Conservation (phyloP, 2,113 vertebrate species). For the Gopherus flavomarginatus region DNA sequence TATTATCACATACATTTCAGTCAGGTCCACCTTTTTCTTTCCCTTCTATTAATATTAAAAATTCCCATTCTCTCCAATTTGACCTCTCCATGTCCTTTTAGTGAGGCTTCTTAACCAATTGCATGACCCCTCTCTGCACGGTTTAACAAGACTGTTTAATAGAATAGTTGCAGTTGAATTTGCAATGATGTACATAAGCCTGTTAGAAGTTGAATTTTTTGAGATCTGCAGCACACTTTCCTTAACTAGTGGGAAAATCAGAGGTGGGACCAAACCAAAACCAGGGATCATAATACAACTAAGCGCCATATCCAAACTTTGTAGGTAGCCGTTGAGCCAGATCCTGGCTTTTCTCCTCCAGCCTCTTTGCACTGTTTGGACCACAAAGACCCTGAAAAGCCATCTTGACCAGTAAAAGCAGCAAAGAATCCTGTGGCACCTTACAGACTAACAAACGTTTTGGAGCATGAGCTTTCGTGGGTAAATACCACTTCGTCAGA, state of each 20-base stretch:
- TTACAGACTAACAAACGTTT: too few relatives aligned
- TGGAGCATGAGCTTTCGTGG: too few relatives aligned
- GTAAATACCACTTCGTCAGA: too few relatives aligned
- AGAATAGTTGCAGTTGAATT: neutral
- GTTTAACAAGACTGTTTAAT: neutral
- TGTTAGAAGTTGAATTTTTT: neutral
- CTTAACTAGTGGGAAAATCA: neutral
- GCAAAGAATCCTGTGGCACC: too few relatives aligned
- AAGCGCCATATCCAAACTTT: neutral
- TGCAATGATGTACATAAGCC: neutral
- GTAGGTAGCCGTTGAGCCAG: neutral
- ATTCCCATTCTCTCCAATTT: neutral
- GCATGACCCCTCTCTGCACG: too few relatives aligned
- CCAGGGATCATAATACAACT: neutral
- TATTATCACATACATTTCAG: neutral
- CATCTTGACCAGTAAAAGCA: neutral
- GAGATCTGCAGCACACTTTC: neutral
- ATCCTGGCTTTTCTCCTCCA: neutral
- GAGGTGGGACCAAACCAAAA: neutral
- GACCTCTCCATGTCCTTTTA: neutral
- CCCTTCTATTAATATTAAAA: neutral
- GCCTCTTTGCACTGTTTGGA: neutral
- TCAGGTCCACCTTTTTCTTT: neutral
- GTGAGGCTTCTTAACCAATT: neutral
- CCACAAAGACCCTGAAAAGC: neutral